phyloP scores from a whole-genome alignment of 2,113 vertebrate species.

The Mola mola region DNA sequence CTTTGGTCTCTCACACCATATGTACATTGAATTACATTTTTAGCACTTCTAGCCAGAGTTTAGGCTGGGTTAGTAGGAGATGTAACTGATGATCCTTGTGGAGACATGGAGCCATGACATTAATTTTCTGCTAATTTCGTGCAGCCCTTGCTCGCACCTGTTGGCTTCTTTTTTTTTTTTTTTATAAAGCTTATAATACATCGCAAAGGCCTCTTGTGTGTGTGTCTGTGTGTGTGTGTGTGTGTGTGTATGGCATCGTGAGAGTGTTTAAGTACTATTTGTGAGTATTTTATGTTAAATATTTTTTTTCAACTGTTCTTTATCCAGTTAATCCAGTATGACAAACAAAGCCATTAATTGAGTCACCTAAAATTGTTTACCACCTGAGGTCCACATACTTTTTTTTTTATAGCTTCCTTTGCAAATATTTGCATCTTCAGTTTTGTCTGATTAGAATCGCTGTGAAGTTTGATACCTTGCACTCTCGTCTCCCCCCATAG shows the following conservation, averaged over 20 bases:
- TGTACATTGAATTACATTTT: slow-evolving; percentile 63
- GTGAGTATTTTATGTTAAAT: slow-evolving; percentile 68
- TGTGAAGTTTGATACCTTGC: slow-evolving; percentile 57
- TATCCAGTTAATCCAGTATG: slow-evolving; percentile 56
- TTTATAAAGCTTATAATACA: slow-evolving; percentile 62
- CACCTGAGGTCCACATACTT: slow-evolving; percentile 58
- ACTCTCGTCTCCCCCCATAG: slow-evolving; percentile 52
- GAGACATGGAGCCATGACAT: slow-evolving; percentile 34
- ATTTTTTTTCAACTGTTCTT: slow-evolving; percentile 53
- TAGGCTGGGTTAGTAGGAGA: slow-evolving; percentile 40
- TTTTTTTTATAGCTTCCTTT: slow-evolving; percentile 67
- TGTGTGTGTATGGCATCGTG: slow-evolving; percentile 66
- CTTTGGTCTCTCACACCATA: slow-evolving; percentile 60
- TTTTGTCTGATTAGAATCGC: slow-evolving; percentile 66
- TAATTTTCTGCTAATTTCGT: slow-evolving; percentile 43
- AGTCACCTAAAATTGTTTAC: slow-evolving; percentile 65
- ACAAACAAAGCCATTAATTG: slow-evolving; percentile 64
- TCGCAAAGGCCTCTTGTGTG: slow-evolving; percentile 64
- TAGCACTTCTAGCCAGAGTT: slow-evolving; percentile 62
- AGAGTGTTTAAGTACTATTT: slow-evolving; percentile 64
- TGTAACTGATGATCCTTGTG: slow-evolving; percentile 31
- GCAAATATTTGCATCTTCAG: slow-evolving; percentile 56
- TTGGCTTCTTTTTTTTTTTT: slow-evolving; percentile 41
- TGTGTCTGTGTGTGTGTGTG: slow-evolving; percentile 71
- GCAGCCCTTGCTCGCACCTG: slow-evolving; percentile 29